A percentile compares a stretch with the other conserved stretches of the same genome.
These are phyloP conservation scores for Temnothorax curvispinosus DNA, from an alignment of 1,140 invertebrate genomes.

Conservation along the genomic window DNA sequence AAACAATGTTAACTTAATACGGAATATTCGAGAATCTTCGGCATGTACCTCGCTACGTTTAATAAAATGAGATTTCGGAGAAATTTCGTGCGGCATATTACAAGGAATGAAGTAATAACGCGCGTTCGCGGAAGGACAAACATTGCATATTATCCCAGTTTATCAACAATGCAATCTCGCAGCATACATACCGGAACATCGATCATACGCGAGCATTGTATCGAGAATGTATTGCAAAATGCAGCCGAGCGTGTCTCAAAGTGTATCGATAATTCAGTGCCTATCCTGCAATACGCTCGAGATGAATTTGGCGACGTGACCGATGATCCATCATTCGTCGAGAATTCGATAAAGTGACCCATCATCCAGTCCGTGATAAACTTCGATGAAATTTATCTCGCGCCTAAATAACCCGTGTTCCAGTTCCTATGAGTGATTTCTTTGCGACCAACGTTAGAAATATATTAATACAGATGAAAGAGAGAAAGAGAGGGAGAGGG, in stretches of 20 bases:
- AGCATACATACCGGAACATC: constrained; percentile 40
- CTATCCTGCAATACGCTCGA: constrained; percentile 47
- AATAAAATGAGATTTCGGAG: constrained; percentile 33
- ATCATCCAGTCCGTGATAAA: constrained; percentile 56
- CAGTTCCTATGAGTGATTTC: background rate
- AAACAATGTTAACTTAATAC: constrained; percentile 27
- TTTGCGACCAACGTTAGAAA: background rate
- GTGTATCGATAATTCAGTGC: constrained; percentile 71
- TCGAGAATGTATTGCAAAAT: constrained; percentile 25
- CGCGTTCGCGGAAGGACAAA: constrained; percentile 11
- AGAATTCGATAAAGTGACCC: constrained; percentile 62
- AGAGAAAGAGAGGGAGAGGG: background rate
- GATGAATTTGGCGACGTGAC: constrained; percentile 65
- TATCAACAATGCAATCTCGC: constrained; percentile 45
- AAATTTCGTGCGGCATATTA: constrained; percentile 15
- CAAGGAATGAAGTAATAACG: constrained; percentile 49
- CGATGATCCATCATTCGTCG: constrained; percentile 67
- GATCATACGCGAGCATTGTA: constrained; percentile 51
- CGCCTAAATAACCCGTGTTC: constrained; percentile 2
- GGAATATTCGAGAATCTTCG: constrained; percentile 8
- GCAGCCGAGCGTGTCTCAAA: constrained; percentile 55
- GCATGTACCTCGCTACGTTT: constrained; percentile 3
- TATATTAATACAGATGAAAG: background rate
- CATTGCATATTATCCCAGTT: constrained; percentile 50
- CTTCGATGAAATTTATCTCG: constrained; percentile 17